Evolutionary conservation across 2,888 invertebrate genomes (phyloP).

Genomic region (Drosophila mercatorum): DNA sequence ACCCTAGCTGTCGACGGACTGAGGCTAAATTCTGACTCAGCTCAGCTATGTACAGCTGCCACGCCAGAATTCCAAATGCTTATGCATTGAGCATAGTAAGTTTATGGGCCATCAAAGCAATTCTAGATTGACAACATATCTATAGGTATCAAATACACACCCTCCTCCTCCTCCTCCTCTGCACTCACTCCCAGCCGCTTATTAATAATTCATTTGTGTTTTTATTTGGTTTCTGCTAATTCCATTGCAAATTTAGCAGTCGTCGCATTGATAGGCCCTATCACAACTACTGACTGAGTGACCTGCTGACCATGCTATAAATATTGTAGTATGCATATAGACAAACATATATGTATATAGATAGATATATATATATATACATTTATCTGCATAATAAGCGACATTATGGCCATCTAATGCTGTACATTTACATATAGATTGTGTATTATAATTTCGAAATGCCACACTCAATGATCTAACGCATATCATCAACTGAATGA

Average conservation of each 20-base stretch:
- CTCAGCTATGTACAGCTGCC: too few species aligned
- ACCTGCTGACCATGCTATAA: slow-evolving; percentile 13
- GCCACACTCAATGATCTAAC: slow-evolving; percentile 56
- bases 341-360: not conserved
- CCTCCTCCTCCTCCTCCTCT: too few species aligned
- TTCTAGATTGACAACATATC: not conserved
- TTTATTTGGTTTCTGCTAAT: slow-evolving; percentile 22
- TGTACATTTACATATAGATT: slow-evolving; percentile 57
- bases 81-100: too few species aligned
- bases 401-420: slow-evolving; percentile 54
- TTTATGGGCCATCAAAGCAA: too few species aligned
- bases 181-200: not conserved
- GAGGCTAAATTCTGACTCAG: too few species aligned
- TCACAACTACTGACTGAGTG: not conserved
- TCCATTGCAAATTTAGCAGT: slow-evolving; percentile 33
- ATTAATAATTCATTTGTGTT: slow-evolving; percentile 19
- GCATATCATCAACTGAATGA: slow-evolving; percentile 59
- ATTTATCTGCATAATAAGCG: slow-evolving; percentile 58
- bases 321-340: not conserved
- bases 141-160: too few species aligned
- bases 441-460: slow-evolving; percentile 61
- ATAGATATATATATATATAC: slow-evolving; percentile 9
- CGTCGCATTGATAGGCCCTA: slow-evolving; percentile 37
- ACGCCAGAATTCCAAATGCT: too few species aligned
- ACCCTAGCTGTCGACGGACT: too few species aligned